Base-by-base conservation (phyloP, 2,113 vertebrate species). In the Sorex araneus region DNA sequence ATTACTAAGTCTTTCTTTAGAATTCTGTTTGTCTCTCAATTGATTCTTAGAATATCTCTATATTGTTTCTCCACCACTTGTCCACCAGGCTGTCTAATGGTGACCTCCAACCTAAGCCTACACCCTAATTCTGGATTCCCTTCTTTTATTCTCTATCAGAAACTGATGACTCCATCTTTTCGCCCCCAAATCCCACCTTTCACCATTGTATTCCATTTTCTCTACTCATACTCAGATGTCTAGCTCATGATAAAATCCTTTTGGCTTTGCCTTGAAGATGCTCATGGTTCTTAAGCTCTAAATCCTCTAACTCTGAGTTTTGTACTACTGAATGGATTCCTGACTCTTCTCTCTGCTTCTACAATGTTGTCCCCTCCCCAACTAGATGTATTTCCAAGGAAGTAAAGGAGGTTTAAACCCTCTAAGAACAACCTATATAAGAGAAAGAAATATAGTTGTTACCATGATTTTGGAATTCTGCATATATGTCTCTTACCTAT, bases 401-500 rank as follows among this genome's bases (percentile, higher is more conserved):
- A 43, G 63, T 0, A 15, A 18, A 27, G 6, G 60, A 1, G 15
- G 8, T 60, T 74, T n/a, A 73, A 13, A 36, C 25, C 6, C 25
- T 75, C 32, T 43, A 5, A 9, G 10, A 30, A 8, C 1, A 11
- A 50, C 3, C 30, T 25, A 8, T 43, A 32, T 47, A 10, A 11
- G 57, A 36, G 21, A 30, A 54, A 84, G 43, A 21, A 11, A 3
- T 3, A 3, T 3, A 0, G 0, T 28, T 45, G 34, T 71, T 32
- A 16, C 0, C 8, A 6, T 7, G 1, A 32, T 3, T 8, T 10
- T 34, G 63, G 18, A 54, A 10, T 81, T 66, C 32, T 27, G 0
- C 13, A 0, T 3, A 3, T 12, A 2, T 36, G 18, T 5, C 12
- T 1, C 16, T 13, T 11, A 7, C 1, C 16, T 40, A 1, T 12